Conservation (phyloP, 2,888 invertebrate species). For the Microctonus aethiopoides region DNA sequence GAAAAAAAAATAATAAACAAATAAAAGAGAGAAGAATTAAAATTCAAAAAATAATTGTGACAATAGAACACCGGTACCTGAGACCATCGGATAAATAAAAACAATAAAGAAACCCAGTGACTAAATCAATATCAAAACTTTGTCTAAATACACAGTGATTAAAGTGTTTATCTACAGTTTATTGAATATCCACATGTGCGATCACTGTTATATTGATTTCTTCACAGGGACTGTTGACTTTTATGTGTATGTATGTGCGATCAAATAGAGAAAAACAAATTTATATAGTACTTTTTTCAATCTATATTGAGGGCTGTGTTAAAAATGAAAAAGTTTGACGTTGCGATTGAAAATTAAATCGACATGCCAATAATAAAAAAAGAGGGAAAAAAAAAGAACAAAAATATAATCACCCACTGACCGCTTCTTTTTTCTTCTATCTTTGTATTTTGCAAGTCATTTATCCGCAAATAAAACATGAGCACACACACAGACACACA, state of each 20-base stretch:
- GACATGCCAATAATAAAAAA: conserved; percentile 30
- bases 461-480: background rate
- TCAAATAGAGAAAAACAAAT: background rate
- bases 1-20: no score
- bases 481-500: background rate
- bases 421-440: conserved; percentile 22
- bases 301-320: background rate
- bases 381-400: background rate
- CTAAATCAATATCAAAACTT: conserved; percentile 19
- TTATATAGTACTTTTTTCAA: background rate
- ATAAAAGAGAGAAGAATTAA: conserved; percentile 15
- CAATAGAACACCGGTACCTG: conserved; percentile 31
- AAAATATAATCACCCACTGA: conserved; percentile 11
- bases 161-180: conserved; percentile 9
- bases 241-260: background rate
- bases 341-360: conserved; percentile 27
- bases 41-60: conserved; percentile 20
- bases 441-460: conserved; percentile 14
- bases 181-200: background rate
- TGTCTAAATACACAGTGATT: conserved; percentile 26
- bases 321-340: conserved; percentile 19
- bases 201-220: conserved; percentile 3
- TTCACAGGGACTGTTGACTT: background rate
- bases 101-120: conserved; percentile 10
- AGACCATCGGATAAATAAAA: background rate